Percentiles rank a stretch among this genome's conserved stretches.
Evolutionary conservation across 2,113 vertebrate species (phyloP).

Genomic region (Fregetta grallaria): DNA sequence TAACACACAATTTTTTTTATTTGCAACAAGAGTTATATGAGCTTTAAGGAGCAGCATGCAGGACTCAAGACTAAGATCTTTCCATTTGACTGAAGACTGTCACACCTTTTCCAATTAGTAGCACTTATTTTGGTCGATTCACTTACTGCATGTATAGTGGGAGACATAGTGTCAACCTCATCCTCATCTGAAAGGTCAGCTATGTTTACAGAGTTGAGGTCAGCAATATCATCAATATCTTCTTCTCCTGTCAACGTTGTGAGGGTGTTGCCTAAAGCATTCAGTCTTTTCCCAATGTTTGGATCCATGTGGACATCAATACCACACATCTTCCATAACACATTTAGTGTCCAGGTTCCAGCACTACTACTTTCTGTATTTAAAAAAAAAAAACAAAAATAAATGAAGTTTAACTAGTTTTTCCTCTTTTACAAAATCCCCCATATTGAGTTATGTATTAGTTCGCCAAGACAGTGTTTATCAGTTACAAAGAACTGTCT

Average conservation of each 20-base stretch:
- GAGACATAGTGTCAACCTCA: slow-evolving; percentile 90
- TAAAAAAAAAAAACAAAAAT: not conserved
- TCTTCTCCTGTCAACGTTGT: slow-evolving; percentile 96
- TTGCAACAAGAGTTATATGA: not conserved
- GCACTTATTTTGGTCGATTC: not conserved
- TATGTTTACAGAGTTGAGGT: slow-evolving; percentile 90
- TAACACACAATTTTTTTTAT: not conserved
- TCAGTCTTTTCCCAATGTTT: slow-evolving; percentile 96
- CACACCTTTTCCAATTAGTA: not conserved
- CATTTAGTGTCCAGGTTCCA: slow-evolving; percentile 95
- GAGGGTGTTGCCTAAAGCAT: slow-evolving; percentile 92
- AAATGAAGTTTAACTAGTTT: not conserved
- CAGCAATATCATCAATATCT: slow-evolving; percentile 91
- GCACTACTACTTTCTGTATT: slow-evolving; percentile 93
- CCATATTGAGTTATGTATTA: not conserved
- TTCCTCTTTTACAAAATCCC: not conserved
- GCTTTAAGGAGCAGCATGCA: not conserved
- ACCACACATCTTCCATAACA: slow-evolving; percentile 99
- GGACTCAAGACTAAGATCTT: not conserved
- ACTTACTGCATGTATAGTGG: slow-evolving; percentile 88
- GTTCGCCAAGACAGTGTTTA: not conserved
- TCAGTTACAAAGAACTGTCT: not conserved
- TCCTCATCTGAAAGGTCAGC: slow-evolving; percentile 94
- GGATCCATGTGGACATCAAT: slow-evolving; percentile 99
- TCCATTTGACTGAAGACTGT: not conserved